These are phyloP conservation scores for Muschampia plurimacula DNA, from an alignment of 2,888 invertebrate species.

Conservation along the genomic window DNA sequence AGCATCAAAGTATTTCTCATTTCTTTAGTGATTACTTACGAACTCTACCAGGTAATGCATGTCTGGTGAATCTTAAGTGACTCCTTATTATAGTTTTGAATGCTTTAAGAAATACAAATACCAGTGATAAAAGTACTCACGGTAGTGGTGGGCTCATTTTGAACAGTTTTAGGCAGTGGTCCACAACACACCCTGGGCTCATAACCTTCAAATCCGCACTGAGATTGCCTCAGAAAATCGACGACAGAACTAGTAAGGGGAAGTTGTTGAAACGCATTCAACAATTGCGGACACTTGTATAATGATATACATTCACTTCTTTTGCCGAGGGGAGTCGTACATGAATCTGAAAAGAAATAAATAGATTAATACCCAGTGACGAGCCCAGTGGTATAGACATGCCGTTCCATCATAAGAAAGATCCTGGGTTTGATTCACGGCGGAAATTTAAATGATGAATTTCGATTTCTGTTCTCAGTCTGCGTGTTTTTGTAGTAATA, in stretches of 20 bases:
- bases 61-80: too few species aligned
- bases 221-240: slow-evolving; percentile 77
- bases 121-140: slow-evolving; percentile 34
- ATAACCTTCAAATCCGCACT: slow-evolving; percentile 82
- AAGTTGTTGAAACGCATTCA: slow-evolving; percentile 69
- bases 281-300: slow-evolving; percentile 73
- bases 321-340: slow-evolving; percentile 74
- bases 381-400: too few species aligned
- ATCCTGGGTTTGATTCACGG: too few species aligned
- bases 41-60: too few species aligned
- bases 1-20: too few species aligned
- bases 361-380: neutral
- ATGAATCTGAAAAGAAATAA: slow-evolving; percentile 53
- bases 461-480: too few species aligned
- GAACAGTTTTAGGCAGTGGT: slow-evolving; percentile 54
- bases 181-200: slow-evolving; percentile 85
- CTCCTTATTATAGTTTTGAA: too few species aligned
- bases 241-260: slow-evolving; percentile 66
- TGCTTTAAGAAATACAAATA: too few species aligned
- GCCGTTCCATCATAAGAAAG: too few species aligned
- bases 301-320: slow-evolving; percentile 78
- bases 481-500: too few species aligned
- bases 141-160: slow-evolving; percentile 28
- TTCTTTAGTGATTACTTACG: too few species aligned
- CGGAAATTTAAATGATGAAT: too few species aligned